phyloP scores from a whole-genome alignment of 2,888 invertebrate genomes.

The Pollenia amentaria region DNA sequence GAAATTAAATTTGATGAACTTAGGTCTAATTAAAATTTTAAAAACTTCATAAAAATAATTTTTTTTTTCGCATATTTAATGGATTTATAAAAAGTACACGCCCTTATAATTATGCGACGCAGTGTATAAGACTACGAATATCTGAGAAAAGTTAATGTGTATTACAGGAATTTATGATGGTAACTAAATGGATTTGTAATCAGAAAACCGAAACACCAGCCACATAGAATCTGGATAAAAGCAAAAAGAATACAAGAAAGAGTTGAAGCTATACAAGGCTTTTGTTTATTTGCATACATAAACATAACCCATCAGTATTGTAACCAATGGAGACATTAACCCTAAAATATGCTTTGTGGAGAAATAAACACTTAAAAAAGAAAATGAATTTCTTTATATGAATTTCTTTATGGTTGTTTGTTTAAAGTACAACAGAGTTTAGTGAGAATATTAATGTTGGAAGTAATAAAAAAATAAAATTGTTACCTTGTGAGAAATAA shows the following conservation, averaged over 20 bases:
- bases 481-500: too few species aligned
- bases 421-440: too few species aligned
- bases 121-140: not conserved
- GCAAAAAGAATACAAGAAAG: not conserved
- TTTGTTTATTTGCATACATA: constrained; percentile 16
- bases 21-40: too few species aligned
- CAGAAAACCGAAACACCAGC: constrained; percentile 3
- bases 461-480: too few species aligned
- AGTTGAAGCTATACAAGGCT: constrained; percentile 3
- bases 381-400: not conserved
- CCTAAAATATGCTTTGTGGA: not conserved
- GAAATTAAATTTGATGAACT: too few species aligned
- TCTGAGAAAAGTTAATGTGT: not conserved
- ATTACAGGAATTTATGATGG: constrained; percentile 17
- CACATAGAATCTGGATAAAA: not conserved
- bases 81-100: too few species aligned
- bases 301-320: not conserved
- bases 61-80: too few species aligned
- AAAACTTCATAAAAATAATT: too few species aligned
- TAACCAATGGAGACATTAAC: not conserved
- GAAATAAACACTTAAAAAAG: not conserved
- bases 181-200: constrained; percentile 19
- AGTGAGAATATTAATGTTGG: too few species aligned
- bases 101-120: too few species aligned
- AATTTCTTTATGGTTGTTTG: not conserved